Percentiles rank a stretch among this genome's conserved stretches.
phyloP scores from a whole-genome alignment of 2,113 vertebrate genomes.

The Tor tambroides region DNA sequence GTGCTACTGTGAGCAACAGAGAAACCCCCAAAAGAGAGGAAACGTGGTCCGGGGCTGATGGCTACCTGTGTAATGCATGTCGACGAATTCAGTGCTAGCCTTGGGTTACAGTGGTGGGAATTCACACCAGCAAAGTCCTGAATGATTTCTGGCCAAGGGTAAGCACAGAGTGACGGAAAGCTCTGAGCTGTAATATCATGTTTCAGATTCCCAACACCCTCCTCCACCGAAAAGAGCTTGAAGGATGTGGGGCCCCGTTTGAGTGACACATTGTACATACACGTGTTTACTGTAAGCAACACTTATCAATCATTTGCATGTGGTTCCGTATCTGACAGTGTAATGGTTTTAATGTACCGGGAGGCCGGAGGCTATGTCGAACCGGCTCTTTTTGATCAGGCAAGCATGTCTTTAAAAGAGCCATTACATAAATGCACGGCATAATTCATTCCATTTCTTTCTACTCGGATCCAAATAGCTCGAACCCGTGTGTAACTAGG shows the following conservation, averaged over 20 bases:
- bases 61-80: conserved; percentile 58
- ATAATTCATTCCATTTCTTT: conserved; percentile 33
- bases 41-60: neutral
- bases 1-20: conserved; percentile 44
- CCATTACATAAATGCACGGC: conserved; percentile 23
- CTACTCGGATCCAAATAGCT: conserved; percentile 35
- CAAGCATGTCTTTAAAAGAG: conserved; percentile 35
- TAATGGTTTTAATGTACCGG: conserved; percentile 48
- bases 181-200: conserved; percentile 44
- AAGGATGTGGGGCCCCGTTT: conserved; percentile 45
- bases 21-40: conserved; percentile 48
- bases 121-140: conserved; percentile 42
- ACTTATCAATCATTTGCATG: conserved; percentile 55
- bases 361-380: conserved; percentile 17
- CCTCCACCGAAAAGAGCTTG: conserved; percentile 15
- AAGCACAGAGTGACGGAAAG: conserved; percentile 40
- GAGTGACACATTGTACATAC: conserved; percentile 51
- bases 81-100: conserved; percentile 45
- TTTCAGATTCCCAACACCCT: conserved; percentile 49
- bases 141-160: conserved; percentile 43
- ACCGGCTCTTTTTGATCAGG: conserved; percentile 37
- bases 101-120: conserved; percentile 50
- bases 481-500: conserved; percentile 36
- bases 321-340: conserved; percentile 30
- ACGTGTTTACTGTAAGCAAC: conserved; percentile 52